Conservation (phyloP, 2,113 vertebrate genomes). For the Platichthys flesus region DNA sequence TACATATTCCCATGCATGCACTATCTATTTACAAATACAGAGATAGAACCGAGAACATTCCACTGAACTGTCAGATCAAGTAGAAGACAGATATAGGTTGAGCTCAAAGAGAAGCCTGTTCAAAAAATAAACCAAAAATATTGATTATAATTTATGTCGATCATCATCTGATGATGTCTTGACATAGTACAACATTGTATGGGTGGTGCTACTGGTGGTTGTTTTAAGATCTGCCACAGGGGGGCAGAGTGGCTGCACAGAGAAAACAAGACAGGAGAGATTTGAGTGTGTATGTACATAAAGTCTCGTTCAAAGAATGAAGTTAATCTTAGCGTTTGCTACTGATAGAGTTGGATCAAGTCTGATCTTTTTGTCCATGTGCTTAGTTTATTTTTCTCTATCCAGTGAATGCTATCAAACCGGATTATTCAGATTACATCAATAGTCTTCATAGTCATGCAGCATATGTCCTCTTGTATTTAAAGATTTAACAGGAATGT, state of each 20-base stretch:
- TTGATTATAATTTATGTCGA: slow-evolving; percentile 22
- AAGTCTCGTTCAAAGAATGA: not conserved
- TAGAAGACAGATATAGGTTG: slow-evolving; percentile 44
- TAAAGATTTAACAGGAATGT: slow-evolving; percentile 63
- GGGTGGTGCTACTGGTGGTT: slow-evolving; percentile 39
- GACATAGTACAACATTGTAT: slow-evolving; percentile 30
- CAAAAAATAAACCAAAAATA: slow-evolving; percentile 22
- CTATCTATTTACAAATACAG: slow-evolving; percentile 81
- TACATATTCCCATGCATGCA: slow-evolving; percentile 83
- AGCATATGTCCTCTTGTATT: slow-evolving; percentile 66
- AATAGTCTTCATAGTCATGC: slow-evolving; percentile 70
- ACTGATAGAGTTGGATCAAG: slow-evolving; percentile 29
- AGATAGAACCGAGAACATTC: slow-evolving; percentile 70
- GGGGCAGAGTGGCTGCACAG: slow-evolving; percentile 40
- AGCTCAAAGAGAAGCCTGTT: slow-evolving; percentile 50
- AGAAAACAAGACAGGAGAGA: slow-evolving; percentile 47
- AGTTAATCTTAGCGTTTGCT: slow-evolving; percentile 36
- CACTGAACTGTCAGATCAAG: slow-evolving; percentile 69
- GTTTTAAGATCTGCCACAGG: slow-evolving; percentile 39
- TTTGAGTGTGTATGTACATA: not conserved
- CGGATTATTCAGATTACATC: slow-evolving; percentile 59
- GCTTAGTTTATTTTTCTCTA: slow-evolving; percentile 46
- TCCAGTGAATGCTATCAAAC: slow-evolving; percentile 48
- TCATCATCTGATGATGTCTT: slow-evolving; percentile 38
- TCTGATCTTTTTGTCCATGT: slow-evolving; percentile 31